phyloP scores from a whole-genome alignment of 2,888 invertebrate species.

The Drosophila subquinaria region DNA sequence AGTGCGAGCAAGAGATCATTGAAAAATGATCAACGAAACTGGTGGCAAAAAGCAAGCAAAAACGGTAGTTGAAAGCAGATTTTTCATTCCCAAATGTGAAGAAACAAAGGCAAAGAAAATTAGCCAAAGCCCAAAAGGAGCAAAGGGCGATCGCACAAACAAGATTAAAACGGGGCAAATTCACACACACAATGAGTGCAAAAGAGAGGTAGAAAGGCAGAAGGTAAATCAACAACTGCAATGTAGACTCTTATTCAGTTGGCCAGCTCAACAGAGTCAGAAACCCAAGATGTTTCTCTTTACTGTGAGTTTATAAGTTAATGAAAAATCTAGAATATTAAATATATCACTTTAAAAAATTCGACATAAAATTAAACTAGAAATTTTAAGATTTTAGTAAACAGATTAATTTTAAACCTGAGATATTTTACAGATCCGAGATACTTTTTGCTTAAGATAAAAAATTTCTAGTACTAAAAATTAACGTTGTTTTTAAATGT shows the following conservation, averaged over 20 bases:
- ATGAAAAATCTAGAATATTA: not conserved
- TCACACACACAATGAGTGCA: constrained; percentile 12
- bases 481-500: not conserved
- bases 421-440: not conserved
- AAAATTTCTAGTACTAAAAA: not conserved
- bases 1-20: constrained; percentile 9
- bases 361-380: not conserved
- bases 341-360: not conserved
- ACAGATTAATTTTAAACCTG: not conserved
- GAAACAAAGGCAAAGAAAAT: constrained; percentile 70
- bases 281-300: not conserved
- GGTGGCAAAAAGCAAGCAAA: constrained; percentile 64
- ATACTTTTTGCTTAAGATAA: not conserved
- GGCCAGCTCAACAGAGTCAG: not conserved
- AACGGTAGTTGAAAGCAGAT: constrained; percentile 47
- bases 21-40: constrained; percentile 68
- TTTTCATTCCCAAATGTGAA: constrained; percentile 39
- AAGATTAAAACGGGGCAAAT: constrained; percentile 62
- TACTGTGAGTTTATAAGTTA: not conserved
- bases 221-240: constrained; percentile 18
- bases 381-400: not conserved
- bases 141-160: constrained; percentile 77
- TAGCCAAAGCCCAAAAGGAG: constrained; percentile 72
- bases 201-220: constrained; percentile 30
- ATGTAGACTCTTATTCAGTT: not conserved